These are phyloP conservation scores for Actenoides lindsayi DNA, from an alignment of 2,113 vertebrate species.

Conservation along the genomic window DNA sequence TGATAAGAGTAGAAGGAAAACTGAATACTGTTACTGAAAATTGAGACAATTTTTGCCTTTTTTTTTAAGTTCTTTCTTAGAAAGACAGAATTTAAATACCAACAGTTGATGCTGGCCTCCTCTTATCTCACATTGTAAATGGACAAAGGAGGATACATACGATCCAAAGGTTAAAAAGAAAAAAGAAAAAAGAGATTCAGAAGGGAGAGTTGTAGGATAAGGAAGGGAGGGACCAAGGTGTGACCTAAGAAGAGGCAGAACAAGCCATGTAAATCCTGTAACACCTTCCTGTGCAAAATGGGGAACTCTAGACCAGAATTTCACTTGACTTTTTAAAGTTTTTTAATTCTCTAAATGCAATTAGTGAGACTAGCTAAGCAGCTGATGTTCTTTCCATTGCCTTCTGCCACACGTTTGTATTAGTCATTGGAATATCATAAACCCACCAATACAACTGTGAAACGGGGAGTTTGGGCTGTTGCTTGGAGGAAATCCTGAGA, in stretches of 20 bases:
- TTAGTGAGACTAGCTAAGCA: background rate
- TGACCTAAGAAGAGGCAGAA: background rate
- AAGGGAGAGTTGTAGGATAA: background rate
- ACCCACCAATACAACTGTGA: background rate
- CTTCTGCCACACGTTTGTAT: background rate
- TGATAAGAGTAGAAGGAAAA: background rate
- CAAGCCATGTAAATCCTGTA: background rate
- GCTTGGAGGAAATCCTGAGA: background rate
- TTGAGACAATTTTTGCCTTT: background rate
- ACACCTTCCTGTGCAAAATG: background rate
- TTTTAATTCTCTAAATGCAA: background rate
- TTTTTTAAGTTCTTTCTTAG: background rate
- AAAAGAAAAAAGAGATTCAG: background rate
- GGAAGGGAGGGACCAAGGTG: background rate
- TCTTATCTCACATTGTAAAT: background rate
- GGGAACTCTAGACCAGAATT: background rate
- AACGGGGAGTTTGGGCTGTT: background rate
- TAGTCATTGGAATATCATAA: background rate
- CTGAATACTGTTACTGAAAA: background rate
- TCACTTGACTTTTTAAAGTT: background rate
- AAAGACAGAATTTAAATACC: background rate
- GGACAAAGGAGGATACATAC: background rate
- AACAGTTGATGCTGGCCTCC: background rate
- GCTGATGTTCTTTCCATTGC: background rate
- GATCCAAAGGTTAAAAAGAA: background rate